These are phyloP conservation scores for Perca fluviatilis DNA, from an alignment of 2,113 vertebrate species.

Conservation along the genomic window DNA sequence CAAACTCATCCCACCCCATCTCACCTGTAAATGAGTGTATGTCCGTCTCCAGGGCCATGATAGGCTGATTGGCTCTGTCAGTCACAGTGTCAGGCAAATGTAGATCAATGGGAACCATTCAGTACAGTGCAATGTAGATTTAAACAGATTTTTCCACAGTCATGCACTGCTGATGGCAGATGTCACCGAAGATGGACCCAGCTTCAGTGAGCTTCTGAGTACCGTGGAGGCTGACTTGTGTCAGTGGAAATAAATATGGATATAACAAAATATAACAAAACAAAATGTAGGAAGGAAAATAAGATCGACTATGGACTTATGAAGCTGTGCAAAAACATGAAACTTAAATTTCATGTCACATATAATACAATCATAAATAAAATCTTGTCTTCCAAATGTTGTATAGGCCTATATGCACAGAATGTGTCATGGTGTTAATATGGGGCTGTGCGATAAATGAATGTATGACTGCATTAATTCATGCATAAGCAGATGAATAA, in stretches of 20 bases:
- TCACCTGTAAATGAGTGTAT: constrained; percentile 82
- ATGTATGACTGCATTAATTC: constrained; percentile 27
- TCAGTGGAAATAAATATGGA: constrained; percentile 63
- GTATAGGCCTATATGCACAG: background rate
- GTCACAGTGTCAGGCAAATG: constrained; percentile 78
- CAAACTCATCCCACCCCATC: constrained; percentile 73
- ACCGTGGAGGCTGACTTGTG: constrained; percentile 38
- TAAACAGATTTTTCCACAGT: constrained; percentile 76
- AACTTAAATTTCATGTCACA: background rate
- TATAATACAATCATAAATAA: background rate
- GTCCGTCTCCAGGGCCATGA: constrained; percentile 77
- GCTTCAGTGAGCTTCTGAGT: constrained; percentile 73
- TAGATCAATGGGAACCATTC: constrained; percentile 78
- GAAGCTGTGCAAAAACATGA: background rate
- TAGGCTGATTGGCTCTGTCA: constrained; percentile 83
- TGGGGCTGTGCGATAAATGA: constrained; percentile 11
- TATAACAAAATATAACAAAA: constrained; percentile 28
- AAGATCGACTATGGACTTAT: background rate
- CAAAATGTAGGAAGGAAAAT: constrained; percentile 18
- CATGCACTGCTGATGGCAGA: constrained; percentile 79
- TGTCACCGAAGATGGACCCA: constrained; percentile 72
- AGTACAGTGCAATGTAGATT: constrained; percentile 65
- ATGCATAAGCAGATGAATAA: constrained; percentile 44
- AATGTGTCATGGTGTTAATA: constrained; percentile 3
- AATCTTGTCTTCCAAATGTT: background rate